Percentiles rank a stretch among this genome's conserved stretches.
Evolutionary conservation across 2,888 invertebrate species (phyloP).

Genomic region (Ctenicera cuprea): DNA sequence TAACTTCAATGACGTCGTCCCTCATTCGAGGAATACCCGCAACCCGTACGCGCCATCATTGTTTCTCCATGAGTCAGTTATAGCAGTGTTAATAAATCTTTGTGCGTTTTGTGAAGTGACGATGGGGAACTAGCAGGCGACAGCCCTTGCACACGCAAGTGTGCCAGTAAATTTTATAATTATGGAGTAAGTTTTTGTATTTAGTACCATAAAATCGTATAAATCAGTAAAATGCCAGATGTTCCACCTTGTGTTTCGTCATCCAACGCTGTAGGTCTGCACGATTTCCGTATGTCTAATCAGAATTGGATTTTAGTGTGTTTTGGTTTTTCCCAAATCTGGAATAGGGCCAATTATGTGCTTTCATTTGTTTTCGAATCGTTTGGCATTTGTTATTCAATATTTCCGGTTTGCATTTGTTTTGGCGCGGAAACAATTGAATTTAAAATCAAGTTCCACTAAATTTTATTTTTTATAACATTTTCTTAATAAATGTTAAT

Average conservation of each 20-base stretch:
- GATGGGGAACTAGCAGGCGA: constrained; percentile 83
- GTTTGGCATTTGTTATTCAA: neutral
- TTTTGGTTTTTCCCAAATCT: neutral
- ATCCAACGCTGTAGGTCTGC: neutral
- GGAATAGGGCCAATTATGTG: neutral
- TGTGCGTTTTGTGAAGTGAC: constrained; percentile 76
- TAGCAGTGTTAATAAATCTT: constrained; percentile 71
- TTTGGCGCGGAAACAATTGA: neutral
- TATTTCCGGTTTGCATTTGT: neutral
- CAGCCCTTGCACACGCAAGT: constrained; percentile 82
- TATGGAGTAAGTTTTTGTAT: constrained; percentile 80
- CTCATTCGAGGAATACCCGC: neutral
- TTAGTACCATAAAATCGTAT: neutral
- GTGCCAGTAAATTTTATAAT: constrained; percentile 78
- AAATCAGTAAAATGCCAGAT: neutral
- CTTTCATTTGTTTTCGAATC: neutral
- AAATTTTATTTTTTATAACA: no score
- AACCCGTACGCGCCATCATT: constrained; percentile 59
- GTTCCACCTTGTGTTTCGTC: constrained; percentile 3
- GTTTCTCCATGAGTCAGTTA: constrained; percentile 67
- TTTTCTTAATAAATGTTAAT: no score
- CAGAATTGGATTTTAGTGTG: neutral
- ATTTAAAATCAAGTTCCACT: no score
- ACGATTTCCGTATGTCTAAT: neutral
- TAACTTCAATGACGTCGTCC: neutral